Percentiles rank a stretch among this genome's conserved stretches.
phyloP scores from a whole-genome alignment of 2,113 vertebrate species.

The Sturnus vulgaris region DNA sequence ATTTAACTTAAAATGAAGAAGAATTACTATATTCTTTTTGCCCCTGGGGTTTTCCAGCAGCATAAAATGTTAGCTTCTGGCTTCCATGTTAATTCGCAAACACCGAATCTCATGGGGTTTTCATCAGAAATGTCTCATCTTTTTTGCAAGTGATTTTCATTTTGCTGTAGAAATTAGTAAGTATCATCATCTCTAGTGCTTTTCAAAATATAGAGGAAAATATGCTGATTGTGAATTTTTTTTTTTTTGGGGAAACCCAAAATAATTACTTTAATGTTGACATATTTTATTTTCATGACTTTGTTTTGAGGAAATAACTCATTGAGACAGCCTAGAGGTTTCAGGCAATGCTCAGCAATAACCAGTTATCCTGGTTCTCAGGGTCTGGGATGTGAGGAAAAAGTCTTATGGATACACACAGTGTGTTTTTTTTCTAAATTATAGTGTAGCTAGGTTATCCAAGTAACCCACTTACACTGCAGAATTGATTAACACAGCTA shows the following conservation, averaged over 20 bases:
- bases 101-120: neutral
- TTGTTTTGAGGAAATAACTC: neutral
- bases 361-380: neutral
- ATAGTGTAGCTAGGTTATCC: neutral
- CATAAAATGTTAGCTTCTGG: neutral
- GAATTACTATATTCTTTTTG: slow-evolving; percentile 3
- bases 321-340: neutral
- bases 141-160: neutral
- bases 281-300: neutral
- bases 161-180: neutral
- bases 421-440: neutral
- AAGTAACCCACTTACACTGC: neutral
- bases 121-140: neutral
- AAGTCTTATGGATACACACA: neutral
- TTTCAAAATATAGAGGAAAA: neutral
- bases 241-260: accelerated
- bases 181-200: neutral
- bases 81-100: neutral
- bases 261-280: neutral
- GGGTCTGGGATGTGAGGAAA: neutral
- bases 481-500: neutral
- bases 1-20: slow-evolving; percentile 26
- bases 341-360: neutral
- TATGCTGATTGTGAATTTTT: neutral
- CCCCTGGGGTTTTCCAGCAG: neutral